phyloP scores from a whole-genome alignment of 2,797 vertebrate species.

The Pristis pectinata region DNA sequence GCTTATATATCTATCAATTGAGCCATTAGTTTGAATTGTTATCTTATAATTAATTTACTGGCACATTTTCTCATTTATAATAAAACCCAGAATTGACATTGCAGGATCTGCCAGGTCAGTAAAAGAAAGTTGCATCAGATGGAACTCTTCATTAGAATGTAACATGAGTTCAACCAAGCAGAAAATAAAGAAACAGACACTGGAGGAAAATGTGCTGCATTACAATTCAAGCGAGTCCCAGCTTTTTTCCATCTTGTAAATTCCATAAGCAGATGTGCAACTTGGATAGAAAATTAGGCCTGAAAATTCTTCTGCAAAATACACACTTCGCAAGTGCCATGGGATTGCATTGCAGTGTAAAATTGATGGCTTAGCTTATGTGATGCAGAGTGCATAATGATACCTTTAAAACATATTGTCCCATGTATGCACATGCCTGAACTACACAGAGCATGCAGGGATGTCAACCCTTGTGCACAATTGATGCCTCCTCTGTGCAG shows the following conservation, averaged over 20 bases:
- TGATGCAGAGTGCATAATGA: too few relatives aligned
- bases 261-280: neutral
- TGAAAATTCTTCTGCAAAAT: too few relatives aligned
- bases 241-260: neutral
- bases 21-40: neutral
- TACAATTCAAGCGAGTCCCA: neutral
- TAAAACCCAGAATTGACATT: neutral
- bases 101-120: neutral
- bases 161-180: slow-evolving; percentile 12
- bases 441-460: too few relatives aligned
- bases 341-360: too few relatives aligned
- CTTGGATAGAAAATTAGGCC: neutral
- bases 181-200: neutral
- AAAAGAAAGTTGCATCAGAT: neutral
- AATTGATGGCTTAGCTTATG: too few relatives aligned
- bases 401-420: too few relatives aligned
- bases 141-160: neutral
- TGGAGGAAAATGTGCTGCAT: neutral
- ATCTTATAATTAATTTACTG: neutral
- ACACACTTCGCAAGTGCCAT: too few relatives aligned
- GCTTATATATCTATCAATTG: neutral
- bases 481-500: too few relatives aligned
- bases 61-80: neutral
- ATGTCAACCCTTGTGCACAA: too few relatives aligned
- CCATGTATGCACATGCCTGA: too few relatives aligned